Evolutionary conservation across 1,140 invertebrate species (phyloP).

Genomic region (Eumaeus atala): DNA sequence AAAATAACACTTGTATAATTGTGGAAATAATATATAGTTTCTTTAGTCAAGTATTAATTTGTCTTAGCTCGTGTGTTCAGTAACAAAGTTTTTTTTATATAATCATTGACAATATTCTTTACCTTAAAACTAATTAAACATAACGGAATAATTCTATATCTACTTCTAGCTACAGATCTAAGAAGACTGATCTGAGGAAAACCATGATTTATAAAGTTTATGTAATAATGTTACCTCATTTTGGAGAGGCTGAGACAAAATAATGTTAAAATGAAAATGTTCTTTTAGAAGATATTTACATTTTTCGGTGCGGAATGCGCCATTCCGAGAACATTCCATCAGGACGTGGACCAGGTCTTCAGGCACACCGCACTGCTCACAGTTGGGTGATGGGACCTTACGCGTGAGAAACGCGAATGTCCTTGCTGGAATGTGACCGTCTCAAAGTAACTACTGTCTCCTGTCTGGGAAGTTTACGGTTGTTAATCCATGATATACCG

Average conservation of each 20-base stretch:
- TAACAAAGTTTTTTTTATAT: too few species aligned
- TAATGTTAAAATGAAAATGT: not conserved
- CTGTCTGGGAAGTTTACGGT: not conserved
- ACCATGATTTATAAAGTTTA: too few species aligned
- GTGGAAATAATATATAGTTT: too few species aligned
- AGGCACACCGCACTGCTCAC: conserved; percentile 11
- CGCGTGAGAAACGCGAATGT: conserved; percentile 17
- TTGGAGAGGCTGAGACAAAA: not conserved
- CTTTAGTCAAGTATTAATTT: too few species aligned
- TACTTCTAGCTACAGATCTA: too few species aligned
- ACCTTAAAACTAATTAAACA: too few species aligned
- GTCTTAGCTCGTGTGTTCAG: too few species aligned
- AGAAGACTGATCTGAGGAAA: too few species aligned
- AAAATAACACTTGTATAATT: too few species aligned
- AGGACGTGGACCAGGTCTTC: conserved; percentile 14
- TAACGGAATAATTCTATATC: too few species aligned
- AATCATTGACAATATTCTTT: too few species aligned
- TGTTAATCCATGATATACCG: conserved; percentile 14
- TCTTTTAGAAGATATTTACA: not conserved
- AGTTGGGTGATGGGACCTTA: conserved; percentile 13
- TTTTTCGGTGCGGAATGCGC: not conserved
- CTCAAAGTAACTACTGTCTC: conserved; percentile 6
- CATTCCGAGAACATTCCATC: conserved; percentile 17
- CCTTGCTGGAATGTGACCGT: conserved; percentile 20
- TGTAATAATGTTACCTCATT: too few species aligned